Evolutionary conservation across 2,888 invertebrate genomes (phyloP).

Genomic region (Lycia hirtaria): DNA sequence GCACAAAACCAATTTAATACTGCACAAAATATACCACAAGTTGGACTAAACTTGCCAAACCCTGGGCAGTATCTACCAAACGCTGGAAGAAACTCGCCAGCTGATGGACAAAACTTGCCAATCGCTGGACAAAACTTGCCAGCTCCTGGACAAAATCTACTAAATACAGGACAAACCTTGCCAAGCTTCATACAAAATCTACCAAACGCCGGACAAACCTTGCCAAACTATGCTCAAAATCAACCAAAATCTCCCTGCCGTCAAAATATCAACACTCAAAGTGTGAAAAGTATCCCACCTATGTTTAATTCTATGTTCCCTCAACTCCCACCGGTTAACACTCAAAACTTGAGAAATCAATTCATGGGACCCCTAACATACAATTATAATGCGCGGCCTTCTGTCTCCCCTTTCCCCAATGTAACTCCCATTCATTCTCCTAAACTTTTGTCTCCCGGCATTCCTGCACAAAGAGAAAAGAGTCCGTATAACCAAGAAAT

Average conservation of each 20-base stretch:
- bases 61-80: not conserved
- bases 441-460: not conserved
- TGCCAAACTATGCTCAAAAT: not conserved
- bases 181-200: not conserved
- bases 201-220: not conserved
- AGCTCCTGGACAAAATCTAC: not conserved
- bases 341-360: not conserved
- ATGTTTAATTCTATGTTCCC: slow-evolving; percentile 1
- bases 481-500: not conserved
- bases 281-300: slow-evolving; percentile 2
- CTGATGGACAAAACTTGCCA: not conserved
- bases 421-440: not conserved
- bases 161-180: not conserved
- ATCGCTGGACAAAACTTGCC: not conserved
- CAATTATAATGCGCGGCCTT: not conserved
- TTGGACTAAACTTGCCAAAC: not conserved
- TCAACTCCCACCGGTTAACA: not conserved
- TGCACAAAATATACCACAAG: not conserved
- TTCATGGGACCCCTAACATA: not conserved
- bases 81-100: not conserved
- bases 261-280: not conserved
- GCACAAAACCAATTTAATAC: not conserved
- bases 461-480: not conserved
- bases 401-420: not conserved
- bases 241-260: not conserved